phyloP scores from a whole-genome alignment of 2,113 vertebrate species.

The Dipodomys ordii region DNA sequence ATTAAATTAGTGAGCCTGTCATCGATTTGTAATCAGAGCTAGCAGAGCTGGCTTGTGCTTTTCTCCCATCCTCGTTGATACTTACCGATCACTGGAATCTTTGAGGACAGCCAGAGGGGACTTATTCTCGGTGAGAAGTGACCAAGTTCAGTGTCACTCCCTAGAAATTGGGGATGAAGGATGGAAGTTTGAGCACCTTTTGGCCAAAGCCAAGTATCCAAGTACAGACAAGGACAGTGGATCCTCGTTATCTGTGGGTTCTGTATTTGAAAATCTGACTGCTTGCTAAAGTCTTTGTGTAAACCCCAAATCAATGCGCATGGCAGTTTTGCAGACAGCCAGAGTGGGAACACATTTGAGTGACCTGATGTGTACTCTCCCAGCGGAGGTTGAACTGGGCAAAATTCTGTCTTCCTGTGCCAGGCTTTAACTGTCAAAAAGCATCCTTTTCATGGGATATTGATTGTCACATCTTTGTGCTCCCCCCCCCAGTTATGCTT shows the following conservation, averaged over 20 bases:
- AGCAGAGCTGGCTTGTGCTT: not conserved
- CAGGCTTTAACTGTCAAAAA: not conserved
- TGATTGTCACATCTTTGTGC: not conserved
- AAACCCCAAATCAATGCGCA: not conserved
- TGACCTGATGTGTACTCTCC: not conserved
- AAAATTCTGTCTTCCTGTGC: not conserved
- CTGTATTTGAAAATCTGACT: not conserved
- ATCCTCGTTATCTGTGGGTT: not conserved
- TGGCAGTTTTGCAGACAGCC: not conserved
- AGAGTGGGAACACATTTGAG: not conserved
- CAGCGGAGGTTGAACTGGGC: not conserved
- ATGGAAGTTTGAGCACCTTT: not conserved
- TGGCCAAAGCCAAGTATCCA: not conserved
- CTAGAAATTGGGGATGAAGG: not conserved
- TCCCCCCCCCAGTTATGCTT: not conserved
- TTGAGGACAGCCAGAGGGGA: not conserved
- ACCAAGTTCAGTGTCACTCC: not conserved
- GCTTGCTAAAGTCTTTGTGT: not conserved
- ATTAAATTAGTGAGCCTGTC: not conserved
- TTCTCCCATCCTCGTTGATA: not conserved
- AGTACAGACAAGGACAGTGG: not conserved
- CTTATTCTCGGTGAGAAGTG: not conserved
- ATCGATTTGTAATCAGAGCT: not conserved
- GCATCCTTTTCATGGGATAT: not conserved
- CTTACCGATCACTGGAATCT: not conserved